Evolutionary conservation across 2,113 vertebrate species (phyloP), one percentile per base, ranked within the genome.

Genomic region (Brienomyrus longianalis): DNA sequence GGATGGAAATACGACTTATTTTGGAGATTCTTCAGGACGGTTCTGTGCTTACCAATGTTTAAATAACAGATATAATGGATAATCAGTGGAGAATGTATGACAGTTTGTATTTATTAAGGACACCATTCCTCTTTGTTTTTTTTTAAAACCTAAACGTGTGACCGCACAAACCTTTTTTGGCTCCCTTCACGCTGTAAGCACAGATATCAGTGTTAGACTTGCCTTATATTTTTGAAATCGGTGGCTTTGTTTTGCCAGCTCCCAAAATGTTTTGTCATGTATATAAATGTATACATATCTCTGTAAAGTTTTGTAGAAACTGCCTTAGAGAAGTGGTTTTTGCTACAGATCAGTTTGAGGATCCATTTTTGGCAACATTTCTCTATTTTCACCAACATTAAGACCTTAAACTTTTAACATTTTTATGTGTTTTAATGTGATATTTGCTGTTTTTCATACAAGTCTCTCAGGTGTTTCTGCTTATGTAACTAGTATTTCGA

Each of bases 231-330:
- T 66, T 23, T 92, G 27, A 87, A 47, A 84, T 90, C 86, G 35
- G n/a, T 88, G 91, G 88, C 84, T 86, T 52, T 91, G 87, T 43
- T 93, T 88, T 83, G 90, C 31, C 90, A 92, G 91, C 90, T 86
- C 11, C 88, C 88, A 83, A 43, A 74, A 87, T 91, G 90, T 92
- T 94, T 92, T 93, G 87, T 92, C 56, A 88, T 95, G 91, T 94
- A 92, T 92, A 93, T 94, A 92, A 56, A 86, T 94, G 91, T 94
- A 92, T 93, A 95, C 91, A 93, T 92, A 93, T 93, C 89, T 94
- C 91, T 94, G 92, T 94, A 95, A 91, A 92, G 91, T 94, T 93
- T 88, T 88, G 56, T 88, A 70, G 87, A 48, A 85, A 62, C 80
- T 85, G 77, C 80, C 77, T 89, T 52, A 23, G 52, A 56, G 23